Percentiles rank a stretch among this genome's conserved stretches.
phyloP scores from a whole-genome alignment of 92 coral and sea anemone genomes.

The Umimayanthus kanabou region DNA sequence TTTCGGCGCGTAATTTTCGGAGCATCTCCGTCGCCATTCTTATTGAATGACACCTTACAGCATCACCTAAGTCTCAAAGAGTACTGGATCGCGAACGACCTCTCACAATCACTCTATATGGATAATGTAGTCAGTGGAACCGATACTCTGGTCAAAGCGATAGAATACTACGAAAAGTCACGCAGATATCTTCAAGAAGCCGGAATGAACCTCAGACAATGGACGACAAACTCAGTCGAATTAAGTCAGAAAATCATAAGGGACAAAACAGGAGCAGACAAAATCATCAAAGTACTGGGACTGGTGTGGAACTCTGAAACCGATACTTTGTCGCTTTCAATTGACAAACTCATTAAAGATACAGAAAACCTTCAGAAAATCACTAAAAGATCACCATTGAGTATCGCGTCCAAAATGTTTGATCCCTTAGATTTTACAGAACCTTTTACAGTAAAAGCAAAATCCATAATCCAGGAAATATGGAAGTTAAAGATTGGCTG shows the following conservation, averaged over 20 bases:
- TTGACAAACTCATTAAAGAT: constrained; percentile 31
- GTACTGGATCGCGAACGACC: constrained; percentile 38
- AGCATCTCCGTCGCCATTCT: constrained; percentile 58
- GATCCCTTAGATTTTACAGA: constrained; percentile 45
- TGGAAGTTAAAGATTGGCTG: constrained; percentile 42
- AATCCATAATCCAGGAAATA: constrained; percentile 46
- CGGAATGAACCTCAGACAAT: constrained; percentile 8
- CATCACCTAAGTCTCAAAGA: constrained; percentile 39
- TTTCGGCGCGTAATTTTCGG: constrained; percentile 27
- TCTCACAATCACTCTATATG: constrained; percentile 43
- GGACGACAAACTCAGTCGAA: neutral
- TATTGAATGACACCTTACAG: constrained; percentile 63
- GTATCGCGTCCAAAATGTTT: constrained; percentile 44
- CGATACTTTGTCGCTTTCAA: constrained; percentile 41
- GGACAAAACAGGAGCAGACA: neutral
- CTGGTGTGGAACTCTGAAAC: constrained; percentile 17
- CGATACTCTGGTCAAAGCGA: constrained; percentile 14
- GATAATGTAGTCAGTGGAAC: constrained; percentile 55
- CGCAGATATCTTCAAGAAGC: constrained; percentile 17
- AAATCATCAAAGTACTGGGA: constrained; percentile 6
- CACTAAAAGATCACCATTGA: constrained; percentile 23
- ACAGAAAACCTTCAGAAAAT: constrained; percentile 10
- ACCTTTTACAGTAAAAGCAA: constrained; percentile 46
- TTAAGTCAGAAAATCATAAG: neutral
- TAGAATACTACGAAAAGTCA: constrained; percentile 31